Conservation (phyloP, 1,140 invertebrate species). For the Dufourea novaeangliae region DNA sequence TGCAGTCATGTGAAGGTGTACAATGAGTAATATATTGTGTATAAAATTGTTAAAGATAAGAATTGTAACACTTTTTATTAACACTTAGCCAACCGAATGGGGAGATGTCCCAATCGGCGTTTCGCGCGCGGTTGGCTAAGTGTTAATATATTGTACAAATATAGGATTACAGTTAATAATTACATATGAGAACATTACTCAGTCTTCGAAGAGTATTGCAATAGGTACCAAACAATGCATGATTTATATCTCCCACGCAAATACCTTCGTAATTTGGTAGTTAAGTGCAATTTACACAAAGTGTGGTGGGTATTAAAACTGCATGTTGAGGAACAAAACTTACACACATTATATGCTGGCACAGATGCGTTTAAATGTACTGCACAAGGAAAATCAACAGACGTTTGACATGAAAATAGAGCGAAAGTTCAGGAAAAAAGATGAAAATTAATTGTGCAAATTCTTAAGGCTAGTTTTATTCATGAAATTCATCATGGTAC, state of each 20-base stretch:
- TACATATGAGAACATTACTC: neutral
- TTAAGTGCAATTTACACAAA: slow-evolving; percentile 40
- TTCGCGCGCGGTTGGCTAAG: too few species aligned
- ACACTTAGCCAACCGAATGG: too few species aligned
- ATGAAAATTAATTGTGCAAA: slow-evolving; percentile 60
- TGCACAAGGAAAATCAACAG: slow-evolving; percentile 75
- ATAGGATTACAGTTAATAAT: neutral
- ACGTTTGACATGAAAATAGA: slow-evolving; percentile 78
- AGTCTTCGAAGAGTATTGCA: slow-evolving; percentile 1
- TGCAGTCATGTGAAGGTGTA: neutral
- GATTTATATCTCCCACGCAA: slow-evolving; percentile 48
- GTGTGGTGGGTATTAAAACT: slow-evolving; percentile 59
- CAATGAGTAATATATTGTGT: neutral
- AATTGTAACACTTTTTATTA: slow-evolving; percentile 8
- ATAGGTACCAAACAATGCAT: slow-evolving; percentile 47
- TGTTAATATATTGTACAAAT: neutral
- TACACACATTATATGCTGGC: slow-evolving; percentile 73
- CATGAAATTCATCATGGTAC: slow-evolving; percentile 72
- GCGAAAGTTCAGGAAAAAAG: slow-evolving; percentile 67
- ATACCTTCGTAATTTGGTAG: slow-evolving; percentile 51
- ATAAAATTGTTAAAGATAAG: neutral
- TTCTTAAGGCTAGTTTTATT: slow-evolving; percentile 56
- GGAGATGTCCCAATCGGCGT: too few species aligned
- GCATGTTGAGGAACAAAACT: slow-evolving; percentile 61
- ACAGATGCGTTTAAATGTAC: slow-evolving; percentile 78